These are phyloP conservation scores for Tanytarsus gracilentus DNA, from an alignment of 2,888 invertebrate species.

Conservation along the genomic window DNA sequence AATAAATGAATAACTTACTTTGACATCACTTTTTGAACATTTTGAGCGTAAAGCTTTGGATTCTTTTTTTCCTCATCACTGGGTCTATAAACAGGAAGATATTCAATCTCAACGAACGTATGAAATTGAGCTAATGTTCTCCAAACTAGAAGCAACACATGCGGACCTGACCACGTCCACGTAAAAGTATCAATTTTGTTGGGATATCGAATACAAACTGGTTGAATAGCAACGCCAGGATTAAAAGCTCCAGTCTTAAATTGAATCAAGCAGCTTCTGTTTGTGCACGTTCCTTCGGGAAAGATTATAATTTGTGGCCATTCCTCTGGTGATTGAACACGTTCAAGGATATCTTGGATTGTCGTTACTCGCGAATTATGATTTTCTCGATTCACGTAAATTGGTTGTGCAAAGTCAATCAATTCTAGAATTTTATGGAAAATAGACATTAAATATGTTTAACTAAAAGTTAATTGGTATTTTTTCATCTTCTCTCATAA, in stretches of 20 bases:
- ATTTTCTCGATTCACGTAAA: conserved; percentile 89
- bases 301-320: conserved; percentile 70
- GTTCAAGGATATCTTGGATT: conserved; percentile 75
- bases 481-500: neutral
- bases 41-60: conserved; percentile 80
- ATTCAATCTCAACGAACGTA: conserved; percentile 83
- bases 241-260: conserved; percentile 91
- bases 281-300: conserved; percentile 66
- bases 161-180: conserved; percentile 93
- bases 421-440: conserved; percentile 51
- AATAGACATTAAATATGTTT: neutral
- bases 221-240: conserved; percentile 92
- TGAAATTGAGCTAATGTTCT: conserved; percentile 79
- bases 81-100: conserved; percentile 83
- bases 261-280: conserved; percentile 80
- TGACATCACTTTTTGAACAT: conserved; percentile 85
- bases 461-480: neutral
- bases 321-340: conserved; percentile 71
- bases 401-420: conserved; percentile 89
- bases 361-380: conserved; percentile 85
- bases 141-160: conserved; percentile 85
- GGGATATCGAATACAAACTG: conserved; percentile 83
- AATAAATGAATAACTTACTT: conserved; percentile 52
- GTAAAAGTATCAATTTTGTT: conserved; percentile 82
- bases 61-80: conserved; percentile 76